These are phyloP conservation scores for Nothobranchius furzeri DNA, from an alignment of 2,113 vertebrate species.

Conservation along the genomic window DNA sequence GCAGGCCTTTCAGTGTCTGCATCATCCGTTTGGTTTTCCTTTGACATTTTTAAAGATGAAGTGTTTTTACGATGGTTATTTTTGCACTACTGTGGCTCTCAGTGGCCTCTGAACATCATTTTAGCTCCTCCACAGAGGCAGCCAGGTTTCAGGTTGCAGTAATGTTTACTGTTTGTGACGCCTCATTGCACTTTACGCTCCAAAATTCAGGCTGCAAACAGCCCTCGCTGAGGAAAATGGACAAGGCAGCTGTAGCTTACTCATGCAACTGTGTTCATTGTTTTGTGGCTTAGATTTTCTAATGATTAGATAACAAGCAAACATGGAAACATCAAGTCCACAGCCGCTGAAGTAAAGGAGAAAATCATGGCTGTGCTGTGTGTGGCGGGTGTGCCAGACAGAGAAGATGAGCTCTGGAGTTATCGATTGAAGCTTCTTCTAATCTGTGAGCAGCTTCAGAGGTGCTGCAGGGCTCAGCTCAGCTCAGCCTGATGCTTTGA, in stretches of 20 bases:
- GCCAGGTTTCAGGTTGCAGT: conserved; percentile 58
- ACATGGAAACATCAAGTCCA: conserved; percentile 13
- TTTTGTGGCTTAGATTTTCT: conserved; percentile 11
- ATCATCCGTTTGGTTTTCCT: background rate
- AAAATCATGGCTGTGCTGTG: background rate
- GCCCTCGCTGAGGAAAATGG: conserved; percentile 5
- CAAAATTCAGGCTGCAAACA: conserved; percentile 20
- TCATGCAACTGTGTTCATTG: conserved; percentile 7
- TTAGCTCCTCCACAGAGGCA: conserved; percentile 10
- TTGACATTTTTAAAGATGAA: conserved; percentile 12
- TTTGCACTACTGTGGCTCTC: conserved; percentile 15
- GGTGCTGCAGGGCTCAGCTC: conserved; percentile 37
- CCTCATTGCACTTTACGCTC: conserved; percentile 36
- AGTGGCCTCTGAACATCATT: conserved; percentile 7
- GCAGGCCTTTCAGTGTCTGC: background rate
- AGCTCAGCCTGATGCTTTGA: conserved; percentile 24
- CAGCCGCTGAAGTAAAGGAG: background rate
- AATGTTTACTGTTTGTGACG: conserved; percentile 58
- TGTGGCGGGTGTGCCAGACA: conserved; percentile 25
- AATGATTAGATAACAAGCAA: conserved; percentile 22
- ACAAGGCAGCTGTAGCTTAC: background rate
- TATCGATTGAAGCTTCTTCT: conserved; percentile 70
- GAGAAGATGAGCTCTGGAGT: conserved; percentile 21
- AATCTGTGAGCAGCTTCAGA: conserved; percentile 56
- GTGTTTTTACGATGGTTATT: conserved; percentile 28